phyloP scores from a whole-genome alignment of 2,888 invertebrate species.

The Spilosoma lubricipeda region DNA sequence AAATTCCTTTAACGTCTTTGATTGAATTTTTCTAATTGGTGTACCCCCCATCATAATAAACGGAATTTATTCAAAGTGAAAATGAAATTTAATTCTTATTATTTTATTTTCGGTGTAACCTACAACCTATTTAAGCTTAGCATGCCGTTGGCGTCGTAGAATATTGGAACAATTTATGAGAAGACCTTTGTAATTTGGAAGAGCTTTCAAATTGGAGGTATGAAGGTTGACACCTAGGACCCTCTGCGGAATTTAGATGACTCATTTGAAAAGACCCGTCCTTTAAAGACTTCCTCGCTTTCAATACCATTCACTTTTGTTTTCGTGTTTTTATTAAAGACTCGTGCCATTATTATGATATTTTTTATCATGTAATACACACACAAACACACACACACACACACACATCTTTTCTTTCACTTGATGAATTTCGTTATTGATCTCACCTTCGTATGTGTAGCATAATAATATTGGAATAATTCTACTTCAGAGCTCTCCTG shows the following conservation, averaged over 20 bases:
- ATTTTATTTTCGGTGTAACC: slow-evolving; percentile 58
- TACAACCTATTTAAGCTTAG: slow-evolving; percentile 70
- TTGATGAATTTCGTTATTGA: too few species aligned
- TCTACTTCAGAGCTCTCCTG: background rate
- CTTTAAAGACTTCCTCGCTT: slow-evolving; percentile 35
- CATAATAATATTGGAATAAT: too few species aligned
- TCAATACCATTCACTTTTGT: slow-evolving; percentile 38
- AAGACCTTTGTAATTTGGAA: slow-evolving; percentile 84
- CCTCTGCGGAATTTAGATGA: slow-evolving; percentile 70
- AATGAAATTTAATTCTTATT: background rate
- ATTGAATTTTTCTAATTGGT: too few species aligned
- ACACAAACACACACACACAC: background rate
- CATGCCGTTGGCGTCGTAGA: slow-evolving; percentile 78
- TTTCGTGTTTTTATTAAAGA: slow-evolving; percentile 15
- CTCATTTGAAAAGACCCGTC: slow-evolving; percentile 55
- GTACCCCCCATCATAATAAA: too few species aligned
- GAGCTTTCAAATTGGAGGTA: slow-evolving; percentile 81
- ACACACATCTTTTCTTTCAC: too few species aligned
- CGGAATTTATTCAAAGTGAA: too few species aligned
- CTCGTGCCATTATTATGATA: slow-evolving; percentile 16
- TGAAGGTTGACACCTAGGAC: slow-evolving; percentile 76
- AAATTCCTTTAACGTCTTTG: background rate
- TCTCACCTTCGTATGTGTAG: too few species aligned
- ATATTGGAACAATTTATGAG: slow-evolving; percentile 85
- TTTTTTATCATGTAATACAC: background rate